Percentiles rank a stretch among this genome's conserved stretches.
Conservation (phyloP, 2,888 invertebrate genomes). For the Ypsolopha sequella region DNA sequence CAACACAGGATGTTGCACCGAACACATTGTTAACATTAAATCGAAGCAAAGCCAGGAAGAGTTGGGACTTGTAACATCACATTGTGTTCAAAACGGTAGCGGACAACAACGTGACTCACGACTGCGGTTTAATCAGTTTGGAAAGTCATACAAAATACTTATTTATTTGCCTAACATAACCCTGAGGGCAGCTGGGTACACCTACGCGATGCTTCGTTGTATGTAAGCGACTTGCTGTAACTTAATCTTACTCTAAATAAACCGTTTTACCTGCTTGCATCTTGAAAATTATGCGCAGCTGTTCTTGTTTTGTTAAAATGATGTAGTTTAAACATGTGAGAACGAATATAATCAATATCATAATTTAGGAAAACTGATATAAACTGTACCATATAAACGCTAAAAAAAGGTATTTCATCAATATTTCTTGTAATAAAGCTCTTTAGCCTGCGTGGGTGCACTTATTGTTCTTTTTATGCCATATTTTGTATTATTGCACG, state of each 20-base stretch:
- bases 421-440: background rate
- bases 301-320: background rate
- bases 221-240: background rate
- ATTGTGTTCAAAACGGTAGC: conserved; percentile 36
- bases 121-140: conserved; percentile 49
- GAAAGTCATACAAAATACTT: conserved; percentile 57
- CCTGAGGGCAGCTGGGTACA: conserved; percentile 20
- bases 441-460: background rate
- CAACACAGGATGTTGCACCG: background rate
- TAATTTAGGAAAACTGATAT: too few relatives aligned
- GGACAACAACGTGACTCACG: conserved; percentile 63
- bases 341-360: too few relatives aligned
- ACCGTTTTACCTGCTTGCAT: too few relatives aligned
- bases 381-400: too few relatives aligned
- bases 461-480: background rate
- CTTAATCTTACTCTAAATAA: too few relatives aligned
- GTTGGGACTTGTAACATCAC: conserved; percentile 9
- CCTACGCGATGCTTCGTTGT: conserved; percentile 5
- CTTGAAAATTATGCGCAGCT: too few relatives aligned
- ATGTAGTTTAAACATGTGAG: too few relatives aligned
- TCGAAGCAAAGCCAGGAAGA: background rate
- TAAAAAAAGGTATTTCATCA: too few relatives aligned
- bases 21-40: background rate
- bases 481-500: conserved; percentile 16
- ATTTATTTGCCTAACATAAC: conserved; percentile 55